These are phyloP conservation scores for Aphaenogaster floridana DNA, from an alignment of 1,140 invertebrate species.

Conservation along the genomic window DNA sequence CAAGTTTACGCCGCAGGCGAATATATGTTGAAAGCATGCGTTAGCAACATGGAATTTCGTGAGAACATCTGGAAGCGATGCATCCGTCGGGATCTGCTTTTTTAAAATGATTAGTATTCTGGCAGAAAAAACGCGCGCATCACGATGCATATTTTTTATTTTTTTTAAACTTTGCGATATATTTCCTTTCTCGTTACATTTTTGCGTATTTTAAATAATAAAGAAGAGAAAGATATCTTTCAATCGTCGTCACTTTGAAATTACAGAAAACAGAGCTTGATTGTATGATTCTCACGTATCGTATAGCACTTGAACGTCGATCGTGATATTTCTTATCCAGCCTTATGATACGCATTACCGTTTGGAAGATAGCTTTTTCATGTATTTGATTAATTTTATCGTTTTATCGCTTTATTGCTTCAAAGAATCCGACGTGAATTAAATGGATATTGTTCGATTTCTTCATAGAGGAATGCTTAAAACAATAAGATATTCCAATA, in stretches of 20 bases:
- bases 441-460: neutral
- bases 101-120: slow-evolving; percentile 34
- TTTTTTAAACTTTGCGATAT: neutral
- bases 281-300: slow-evolving; percentile 19
- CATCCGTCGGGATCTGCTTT: slow-evolving; percentile 20
- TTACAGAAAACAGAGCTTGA: neutral
- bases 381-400: slow-evolving; percentile 38
- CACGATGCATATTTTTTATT: slow-evolving; percentile 53
- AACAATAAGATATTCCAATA: neutral
- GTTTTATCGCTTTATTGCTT: slow-evolving; percentile 38
- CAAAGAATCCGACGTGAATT: slow-evolving; percentile 7
- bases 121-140: neutral
- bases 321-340: slow-evolving; percentile 30
- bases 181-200: neutral
- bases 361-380: slow-evolving; percentile 19
- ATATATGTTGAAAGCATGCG: slow-evolving; percentile 13
- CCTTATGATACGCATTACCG: neutral
- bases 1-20: neutral
- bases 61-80: slow-evolving; percentile 64
- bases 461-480: neutral
- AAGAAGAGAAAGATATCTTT: neutral
- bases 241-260: slow-evolving; percentile 2
- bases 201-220: slow-evolving; percentile 13
- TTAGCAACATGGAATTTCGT: slow-evolving; percentile 45
- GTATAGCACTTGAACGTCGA: slow-evolving; percentile 13